These are phyloP conservation scores for Dromaius novaehollandiae DNA, from an alignment of 2,113 vertebrate genomes.

Conservation along the genomic window DNA sequence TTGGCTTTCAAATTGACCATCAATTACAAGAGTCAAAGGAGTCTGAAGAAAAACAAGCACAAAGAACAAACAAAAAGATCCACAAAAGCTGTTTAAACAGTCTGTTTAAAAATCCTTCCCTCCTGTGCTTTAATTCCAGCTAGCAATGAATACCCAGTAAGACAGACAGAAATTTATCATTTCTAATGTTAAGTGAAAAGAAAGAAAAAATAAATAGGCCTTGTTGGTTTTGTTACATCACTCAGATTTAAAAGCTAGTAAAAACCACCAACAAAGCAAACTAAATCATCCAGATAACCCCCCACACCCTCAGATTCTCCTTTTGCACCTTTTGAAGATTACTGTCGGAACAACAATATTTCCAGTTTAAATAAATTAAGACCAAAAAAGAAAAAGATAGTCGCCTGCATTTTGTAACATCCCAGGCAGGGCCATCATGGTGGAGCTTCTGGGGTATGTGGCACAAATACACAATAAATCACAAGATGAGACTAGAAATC, in stretches of 20 bases:
- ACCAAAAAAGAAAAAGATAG: not conserved
- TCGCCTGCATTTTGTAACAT: not conserved
- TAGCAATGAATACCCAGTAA: constrained; percentile 35
- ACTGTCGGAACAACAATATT: not conserved
- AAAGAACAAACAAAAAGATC: constrained; percentile 54
- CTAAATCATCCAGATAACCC: constrained; percentile 37
- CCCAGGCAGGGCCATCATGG: not conserved
- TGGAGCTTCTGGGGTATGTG: not conserved
- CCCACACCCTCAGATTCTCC: not conserved
- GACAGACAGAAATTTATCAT: constrained; percentile 51
- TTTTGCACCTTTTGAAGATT: constrained; percentile 39
- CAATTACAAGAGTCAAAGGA: constrained; percentile 50
- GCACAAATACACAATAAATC: not conserved
- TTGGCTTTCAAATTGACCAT: constrained; percentile 57
- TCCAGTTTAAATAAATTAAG: not conserved
- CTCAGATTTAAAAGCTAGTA: not conserved
- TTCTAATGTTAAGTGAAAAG: constrained; percentile 21
- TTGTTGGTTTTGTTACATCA: constrained; percentile 53
- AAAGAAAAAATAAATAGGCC: constrained; percentile 27
- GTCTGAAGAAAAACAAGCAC: constrained; percentile 63
- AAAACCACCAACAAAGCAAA: constrained; percentile 26
- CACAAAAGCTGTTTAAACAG: constrained; percentile 66
- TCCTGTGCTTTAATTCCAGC: constrained; percentile 40
- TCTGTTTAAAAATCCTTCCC: constrained; percentile 50
- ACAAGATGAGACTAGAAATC: not conserved